These are phyloP conservation scores for Caenorhabditis macrosperma DNA, from an alignment of 2,888 invertebrate species.

Conservation along the genomic window DNA sequence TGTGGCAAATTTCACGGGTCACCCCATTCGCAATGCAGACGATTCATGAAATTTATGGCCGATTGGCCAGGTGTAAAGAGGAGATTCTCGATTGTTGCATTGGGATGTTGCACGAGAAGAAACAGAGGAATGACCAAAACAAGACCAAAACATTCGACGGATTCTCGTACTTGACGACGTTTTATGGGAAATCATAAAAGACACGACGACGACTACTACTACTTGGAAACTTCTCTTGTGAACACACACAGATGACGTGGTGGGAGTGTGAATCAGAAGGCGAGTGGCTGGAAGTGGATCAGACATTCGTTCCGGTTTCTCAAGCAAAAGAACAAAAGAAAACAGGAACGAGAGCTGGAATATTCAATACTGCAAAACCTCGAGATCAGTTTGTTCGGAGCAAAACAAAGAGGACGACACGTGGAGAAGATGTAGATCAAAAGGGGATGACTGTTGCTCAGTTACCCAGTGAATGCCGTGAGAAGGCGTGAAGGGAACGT, in stretches of 20 bases:
- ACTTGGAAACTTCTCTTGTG: not conserved
- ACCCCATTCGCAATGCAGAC: not conserved
- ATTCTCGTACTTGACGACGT: not conserved
- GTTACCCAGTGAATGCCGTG: not conserved
- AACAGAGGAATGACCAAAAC: conserved; percentile 5
- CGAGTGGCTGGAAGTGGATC: no score
- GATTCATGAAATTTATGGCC: conserved; percentile 1
- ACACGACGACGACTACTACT: conserved; percentile 13
- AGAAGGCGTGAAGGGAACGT: conserved; percentile 10
- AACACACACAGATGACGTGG: not conserved
- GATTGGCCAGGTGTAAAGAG: not conserved
- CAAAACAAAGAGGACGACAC: not conserved
- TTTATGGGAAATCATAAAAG: conserved; percentile 44
- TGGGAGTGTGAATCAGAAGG: conserved; percentile 3
- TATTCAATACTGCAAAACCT: not conserved
- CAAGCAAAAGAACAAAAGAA: not conserved
- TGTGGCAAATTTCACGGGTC: conserved; percentile 44
- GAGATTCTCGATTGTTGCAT: not conserved
- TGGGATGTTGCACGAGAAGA: not conserved
- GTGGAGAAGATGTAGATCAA: not conserved
- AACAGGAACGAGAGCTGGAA: conserved; percentile 1
- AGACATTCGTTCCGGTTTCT: not conserved
- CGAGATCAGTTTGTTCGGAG: not conserved
- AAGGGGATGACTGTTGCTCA: not conserved
- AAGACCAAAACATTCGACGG: not conserved